These are phyloP conservation scores for Calliopsis andreniformis DNA, from an alignment of 1,140 invertebrate species.

Conservation along the genomic window DNA sequence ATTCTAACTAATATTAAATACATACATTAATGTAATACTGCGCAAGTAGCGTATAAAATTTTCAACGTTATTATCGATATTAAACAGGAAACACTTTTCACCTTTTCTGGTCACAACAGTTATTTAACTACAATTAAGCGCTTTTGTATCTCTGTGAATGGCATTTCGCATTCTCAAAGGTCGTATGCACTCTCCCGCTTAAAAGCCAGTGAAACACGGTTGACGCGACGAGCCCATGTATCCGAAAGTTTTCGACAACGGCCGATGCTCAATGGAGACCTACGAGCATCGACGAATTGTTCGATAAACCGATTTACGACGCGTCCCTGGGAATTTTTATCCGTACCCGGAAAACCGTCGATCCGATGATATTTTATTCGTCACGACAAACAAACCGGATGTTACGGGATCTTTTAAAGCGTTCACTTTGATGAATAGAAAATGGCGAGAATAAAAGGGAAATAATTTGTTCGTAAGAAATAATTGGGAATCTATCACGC, in stretches of 20 bases:
- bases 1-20: no score
- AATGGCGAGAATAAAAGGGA: neutral
- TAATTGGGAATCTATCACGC: neutral
- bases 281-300: slow-evolving; percentile 1
- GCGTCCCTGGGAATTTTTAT: slow-evolving; percentile 10
- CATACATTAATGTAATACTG: no score
- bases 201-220: neutral
- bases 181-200: neutral
- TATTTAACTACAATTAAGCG: neutral
- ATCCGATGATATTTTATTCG: slow-evolving; percentile 14
- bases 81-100: no score
- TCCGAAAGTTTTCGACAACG: slow-evolving; percentile 2
- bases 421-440: neutral
- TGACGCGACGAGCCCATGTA: neutral
- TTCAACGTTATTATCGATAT: no score
- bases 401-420: slow-evolving; percentile 6
- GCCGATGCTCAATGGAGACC: neutral
- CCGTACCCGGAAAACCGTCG: neutral
- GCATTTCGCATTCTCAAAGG: neutral
- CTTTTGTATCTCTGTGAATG: neutral
- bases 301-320: slow-evolving; percentile 23
- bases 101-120: no score
- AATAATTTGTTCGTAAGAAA: slow-evolving; percentile 16
- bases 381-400: neutral
- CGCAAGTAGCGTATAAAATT: no score